Percentiles rank a stretch among this genome's conserved stretches.
phyloP scores from a whole-genome alignment of 2,888 invertebrate genomes.

The Celastrina argiolus region DNA sequence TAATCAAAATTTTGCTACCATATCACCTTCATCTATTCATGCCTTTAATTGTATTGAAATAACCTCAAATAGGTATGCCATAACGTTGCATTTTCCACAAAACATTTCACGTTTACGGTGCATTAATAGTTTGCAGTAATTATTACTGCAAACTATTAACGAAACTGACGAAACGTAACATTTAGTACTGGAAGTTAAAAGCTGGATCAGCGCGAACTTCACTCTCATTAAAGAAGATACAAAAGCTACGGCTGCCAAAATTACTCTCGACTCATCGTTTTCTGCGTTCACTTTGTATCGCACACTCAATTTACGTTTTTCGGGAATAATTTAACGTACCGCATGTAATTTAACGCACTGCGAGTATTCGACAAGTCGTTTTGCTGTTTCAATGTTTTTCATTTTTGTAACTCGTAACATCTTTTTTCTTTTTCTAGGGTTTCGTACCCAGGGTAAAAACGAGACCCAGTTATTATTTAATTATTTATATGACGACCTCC shows the following conservation, averaged over 20 bases:
- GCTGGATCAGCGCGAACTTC: slow-evolving; percentile 55
- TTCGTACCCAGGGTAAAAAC: too few relatives aligned
- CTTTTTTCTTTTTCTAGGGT: too few relatives aligned
- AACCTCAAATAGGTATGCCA: too few relatives aligned
- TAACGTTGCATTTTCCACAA: not conserved
- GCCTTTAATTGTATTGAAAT: too few relatives aligned
- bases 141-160: not conserved
- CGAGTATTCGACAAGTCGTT: not conserved
- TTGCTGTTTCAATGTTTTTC: too few relatives aligned
- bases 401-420: too few relatives aligned
- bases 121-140: too few relatives aligned
- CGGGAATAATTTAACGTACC: not conserved
- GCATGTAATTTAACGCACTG: too few relatives aligned
- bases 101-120: slow-evolving; percentile 3
- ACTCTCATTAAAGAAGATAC: slow-evolving; percentile 58
- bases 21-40: too few relatives aligned
- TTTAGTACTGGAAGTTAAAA: slow-evolving; percentile 43
- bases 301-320: slow-evolving; percentile 19
- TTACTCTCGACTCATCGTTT: slow-evolving; percentile 45
- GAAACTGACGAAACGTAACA: not conserved
- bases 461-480: too few relatives aligned
- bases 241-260: slow-evolving; percentile 52
- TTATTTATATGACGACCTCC: too few relatives aligned
- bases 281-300: slow-evolving; percentile 35
- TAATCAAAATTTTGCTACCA: too few relatives aligned